These are phyloP conservation scores for Mesitornis unicolor DNA, from an alignment of 2,113 vertebrate genomes.

Conservation along the genomic window DNA sequence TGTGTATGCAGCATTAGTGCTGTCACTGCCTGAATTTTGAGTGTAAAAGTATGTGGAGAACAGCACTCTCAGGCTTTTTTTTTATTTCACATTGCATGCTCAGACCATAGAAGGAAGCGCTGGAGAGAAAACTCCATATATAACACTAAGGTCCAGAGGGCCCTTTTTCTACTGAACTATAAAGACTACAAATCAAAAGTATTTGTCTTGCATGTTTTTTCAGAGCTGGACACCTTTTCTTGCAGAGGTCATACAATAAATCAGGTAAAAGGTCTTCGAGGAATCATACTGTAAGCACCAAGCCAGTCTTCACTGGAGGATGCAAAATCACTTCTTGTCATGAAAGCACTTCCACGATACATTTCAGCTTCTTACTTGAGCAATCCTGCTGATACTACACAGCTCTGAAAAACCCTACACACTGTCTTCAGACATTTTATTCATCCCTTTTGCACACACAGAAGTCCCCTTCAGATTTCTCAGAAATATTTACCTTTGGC, in stretches of 20 bases:
- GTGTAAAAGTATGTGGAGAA: not conserved
- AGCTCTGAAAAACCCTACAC: not conserved
- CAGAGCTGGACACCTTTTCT: not conserved
- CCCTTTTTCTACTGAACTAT: not conserved
- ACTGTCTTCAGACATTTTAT: not conserved
- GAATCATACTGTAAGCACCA: not conserved
- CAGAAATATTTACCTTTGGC: not conserved
- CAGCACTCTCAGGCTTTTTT: not conserved
- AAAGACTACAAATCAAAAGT: conserved; percentile 4
- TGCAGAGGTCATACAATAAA: not conserved
- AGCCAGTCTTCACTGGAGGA: not conserved
- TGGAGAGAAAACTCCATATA: not conserved
- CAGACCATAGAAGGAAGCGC: not conserved
- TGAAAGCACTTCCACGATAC: not conserved
- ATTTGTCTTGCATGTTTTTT: not conserved
- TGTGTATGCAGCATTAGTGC: not conserved
- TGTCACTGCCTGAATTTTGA: not conserved
- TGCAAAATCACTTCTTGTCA: conserved; percentile 10
- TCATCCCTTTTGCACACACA: not conserved
- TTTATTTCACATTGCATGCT: not conserved
- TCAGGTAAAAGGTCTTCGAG: conserved; percentile 2
- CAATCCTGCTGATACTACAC: not conserved
- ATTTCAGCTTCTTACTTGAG: not conserved
- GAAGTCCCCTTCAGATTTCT: not conserved
- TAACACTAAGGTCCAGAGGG: not conserved